These are phyloP conservation scores for Tiliacea aurago DNA, from an alignment of 2,888 invertebrate species.

Conservation along the genomic window DNA sequence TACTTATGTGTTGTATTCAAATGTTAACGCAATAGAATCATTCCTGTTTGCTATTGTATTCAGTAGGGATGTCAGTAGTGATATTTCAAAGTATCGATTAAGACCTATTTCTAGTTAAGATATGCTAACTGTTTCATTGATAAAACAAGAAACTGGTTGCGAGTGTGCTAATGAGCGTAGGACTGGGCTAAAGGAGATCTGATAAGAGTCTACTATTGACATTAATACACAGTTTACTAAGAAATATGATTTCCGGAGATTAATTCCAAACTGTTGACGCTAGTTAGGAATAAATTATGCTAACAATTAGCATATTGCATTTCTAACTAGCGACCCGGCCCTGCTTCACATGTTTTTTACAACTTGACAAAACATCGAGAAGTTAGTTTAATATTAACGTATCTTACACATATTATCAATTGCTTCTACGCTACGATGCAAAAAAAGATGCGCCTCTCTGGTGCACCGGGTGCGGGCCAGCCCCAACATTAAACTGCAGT, in stretches of 20 bases:
- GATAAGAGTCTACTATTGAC: slow-evolving; percentile 37
- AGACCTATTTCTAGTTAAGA: slow-evolving; percentile 8
- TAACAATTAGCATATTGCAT: background rate
- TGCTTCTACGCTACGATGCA: no score
- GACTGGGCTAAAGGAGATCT: slow-evolving; percentile 17
- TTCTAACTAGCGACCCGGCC: no score
- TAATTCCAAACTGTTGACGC: background rate
- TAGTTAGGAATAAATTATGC: background rate
- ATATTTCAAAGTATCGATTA: slow-evolving; percentile 43
- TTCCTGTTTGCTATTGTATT: slow-evolving; percentile 1
- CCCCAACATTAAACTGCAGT: no score
- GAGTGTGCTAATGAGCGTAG: slow-evolving; percentile 43
- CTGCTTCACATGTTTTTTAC: no score
- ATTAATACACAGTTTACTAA: slow-evolving; percentile 39
- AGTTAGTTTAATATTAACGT: no score
- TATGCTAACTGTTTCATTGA: slow-evolving; percentile 36
- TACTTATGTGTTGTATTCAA: slow-evolving; percentile 11
- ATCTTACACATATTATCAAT: no score
- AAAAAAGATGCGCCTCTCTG: no score
- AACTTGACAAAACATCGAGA: no score
- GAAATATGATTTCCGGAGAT: slow-evolving; percentile 32
- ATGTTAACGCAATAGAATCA: slow-evolving; percentile 1
- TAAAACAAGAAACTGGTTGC: slow-evolving; percentile 37
- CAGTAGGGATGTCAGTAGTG: slow-evolving; percentile 23
- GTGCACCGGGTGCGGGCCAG: no score